Percentiles rank a stretch among this genome's conserved stretches.
These are phyloP conservation scores for Piezodorus guildinii DNA, from an alignment of 1,140 invertebrate genomes.

Conservation along the genomic window DNA sequence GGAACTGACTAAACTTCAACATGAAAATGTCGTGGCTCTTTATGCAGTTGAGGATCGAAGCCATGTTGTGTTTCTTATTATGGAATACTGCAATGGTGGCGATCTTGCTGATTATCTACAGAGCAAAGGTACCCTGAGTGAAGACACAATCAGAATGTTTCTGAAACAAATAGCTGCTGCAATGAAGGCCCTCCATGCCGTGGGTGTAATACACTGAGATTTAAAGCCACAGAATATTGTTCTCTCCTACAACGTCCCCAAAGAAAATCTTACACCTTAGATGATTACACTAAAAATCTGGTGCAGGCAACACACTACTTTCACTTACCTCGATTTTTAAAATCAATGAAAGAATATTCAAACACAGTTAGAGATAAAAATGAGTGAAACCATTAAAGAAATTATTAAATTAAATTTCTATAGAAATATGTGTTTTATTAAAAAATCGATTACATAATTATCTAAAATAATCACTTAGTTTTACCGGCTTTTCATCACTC, in stretches of 20 bases:
- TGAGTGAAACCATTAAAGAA: too few relatives aligned
- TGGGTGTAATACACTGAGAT: conserved; percentile 96
- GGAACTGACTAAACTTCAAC: conserved; percentile 90
- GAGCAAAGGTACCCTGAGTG: conserved; percentile 87
- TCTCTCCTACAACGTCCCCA: conserved; percentile 66
- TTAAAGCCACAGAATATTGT: conserved; percentile 97
- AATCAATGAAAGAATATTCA: too few relatives aligned
- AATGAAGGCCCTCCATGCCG: conserved; percentile 89
- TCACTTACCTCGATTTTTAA: too few relatives aligned
- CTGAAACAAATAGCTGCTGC: conserved; percentile 93
- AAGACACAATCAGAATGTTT: conserved; percentile 93
- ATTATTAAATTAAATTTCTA: too few relatives aligned
- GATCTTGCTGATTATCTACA: conserved; percentile 95
- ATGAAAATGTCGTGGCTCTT: conserved; percentile 95
- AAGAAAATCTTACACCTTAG: conserved; percentile 69
- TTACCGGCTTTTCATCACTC: too few relatives aligned
- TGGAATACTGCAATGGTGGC: conserved; percentile 99
- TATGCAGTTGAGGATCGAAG: conserved; percentile 93
- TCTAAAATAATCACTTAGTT: too few relatives aligned
- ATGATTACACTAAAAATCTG: conserved; percentile 92
- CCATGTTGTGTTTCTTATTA: conserved; percentile 89
- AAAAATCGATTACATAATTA: too few relatives aligned
- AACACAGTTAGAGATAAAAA: too few relatives aligned
- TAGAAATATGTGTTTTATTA: too few relatives aligned
- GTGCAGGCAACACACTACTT: too few relatives aligned